Percentiles rank a stretch among this genome's conserved stretches.
phyloP scores from a whole-genome alignment of 2,888 invertebrate genomes.

The Neoitamus cyanurus region DNA sequence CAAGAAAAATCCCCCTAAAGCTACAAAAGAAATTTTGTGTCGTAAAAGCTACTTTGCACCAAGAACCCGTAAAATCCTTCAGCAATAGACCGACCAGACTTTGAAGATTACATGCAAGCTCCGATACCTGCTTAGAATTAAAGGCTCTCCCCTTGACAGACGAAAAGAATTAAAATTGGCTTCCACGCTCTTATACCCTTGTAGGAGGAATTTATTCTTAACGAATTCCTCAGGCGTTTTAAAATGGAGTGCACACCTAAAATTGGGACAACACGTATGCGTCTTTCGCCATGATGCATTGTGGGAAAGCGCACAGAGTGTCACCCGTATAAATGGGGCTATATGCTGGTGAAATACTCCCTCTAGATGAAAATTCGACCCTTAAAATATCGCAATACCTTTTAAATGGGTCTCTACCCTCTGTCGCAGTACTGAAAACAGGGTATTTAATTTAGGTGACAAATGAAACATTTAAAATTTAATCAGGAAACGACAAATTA shows the following conservation, averaged over 20 bases:
- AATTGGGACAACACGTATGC: not conserved
- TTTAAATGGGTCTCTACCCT: too few species aligned
- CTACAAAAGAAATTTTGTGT: conserved; percentile 46
- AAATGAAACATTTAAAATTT: too few species aligned
- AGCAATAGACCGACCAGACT: conserved; percentile 44
- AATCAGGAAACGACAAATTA: too few species aligned
- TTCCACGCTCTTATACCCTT: conserved; percentile 14
- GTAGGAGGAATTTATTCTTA: not conserved
- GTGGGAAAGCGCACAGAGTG: not conserved
- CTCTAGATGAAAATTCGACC: too few species aligned
- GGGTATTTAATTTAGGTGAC: too few species aligned
- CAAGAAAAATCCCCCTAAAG: conserved; percentile 24
- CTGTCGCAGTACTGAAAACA: too few species aligned
- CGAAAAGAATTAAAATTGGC: conserved; percentile 38
- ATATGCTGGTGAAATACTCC: too few species aligned
- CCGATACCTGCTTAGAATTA: conserved; percentile 51
- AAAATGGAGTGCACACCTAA: not conserved
- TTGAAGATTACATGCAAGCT: conserved; percentile 52
- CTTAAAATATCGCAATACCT: too few species aligned
- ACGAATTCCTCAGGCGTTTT: not conserved
- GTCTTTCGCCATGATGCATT: not conserved
- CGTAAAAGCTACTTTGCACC: conserved; percentile 50
- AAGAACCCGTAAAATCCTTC: conserved; percentile 52
- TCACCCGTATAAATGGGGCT: too few species aligned
- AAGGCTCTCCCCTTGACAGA: not conserved